Base-by-base conservation (phyloP, 2,113 vertebrate species). In the Epinephelus cyanopodus region DNA sequence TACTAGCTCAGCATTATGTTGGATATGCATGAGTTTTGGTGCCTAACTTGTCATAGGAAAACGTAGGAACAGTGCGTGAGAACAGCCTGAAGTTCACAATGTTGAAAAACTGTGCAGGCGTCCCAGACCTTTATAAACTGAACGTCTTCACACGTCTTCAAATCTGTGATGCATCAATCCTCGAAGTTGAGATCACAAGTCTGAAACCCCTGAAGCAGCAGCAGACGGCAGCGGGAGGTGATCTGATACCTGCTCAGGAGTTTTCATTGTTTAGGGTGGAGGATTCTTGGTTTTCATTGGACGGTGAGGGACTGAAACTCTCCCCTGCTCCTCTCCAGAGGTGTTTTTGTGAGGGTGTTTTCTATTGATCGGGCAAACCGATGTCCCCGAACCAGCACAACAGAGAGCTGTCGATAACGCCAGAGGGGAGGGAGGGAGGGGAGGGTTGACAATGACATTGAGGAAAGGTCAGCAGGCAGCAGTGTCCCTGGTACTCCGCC, bases 391-490 rank as follows among this genome's bases (percentile, higher is more conserved):
- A 81, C 62, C 72, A 17, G 73, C 62, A 45, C 53, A 8, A 63
- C 48, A 39, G 70, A 13, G 87, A 54, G 52, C 47, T 17, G 73
- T 87, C 73, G 42, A 87, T 87, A 74, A 39, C 4, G 25, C 48
- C 64, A 14, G 13, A 13, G 68, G 37, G 47, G 2, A 13, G 65
- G 25, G 50, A 19, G 21, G 10, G 33, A 18, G 47, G 48, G 68
- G 18, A 37, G 21, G 6, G 8, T 11, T 70, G 77, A 21, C 27
- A 74, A 39, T 80, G 87, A 90, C 89, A 77, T 85, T 83, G 71
- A 64, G 79, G 62, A 82, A 80, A 86, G 85, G 85, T 91, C 83
- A 79, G n/a, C 80, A 66, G 63, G 37, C 39, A 50, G 18, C 52
- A 4, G 74, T 52, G 29, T 79, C 80, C 73, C 73, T 29, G 57